Conservation (phyloP, 2,797 vertebrate genomes). For the Sparidentex hasta region DNA sequence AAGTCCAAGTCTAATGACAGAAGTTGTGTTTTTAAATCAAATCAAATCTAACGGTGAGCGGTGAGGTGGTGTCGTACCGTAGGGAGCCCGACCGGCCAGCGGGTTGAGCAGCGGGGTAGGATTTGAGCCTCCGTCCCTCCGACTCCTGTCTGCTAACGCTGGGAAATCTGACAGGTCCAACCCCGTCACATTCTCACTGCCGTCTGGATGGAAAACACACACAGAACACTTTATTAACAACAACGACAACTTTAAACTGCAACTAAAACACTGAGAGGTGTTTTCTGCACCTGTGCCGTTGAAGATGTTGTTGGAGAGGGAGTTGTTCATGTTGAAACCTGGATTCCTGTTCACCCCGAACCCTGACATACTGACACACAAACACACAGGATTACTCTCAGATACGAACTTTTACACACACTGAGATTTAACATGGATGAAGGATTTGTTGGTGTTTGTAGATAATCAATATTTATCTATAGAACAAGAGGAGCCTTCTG, state of each 20-base stretch:
- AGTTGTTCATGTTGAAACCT: slow-evolving; percentile 98
- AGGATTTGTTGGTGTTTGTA: no score
- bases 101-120: slow-evolving; percentile 98
- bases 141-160: slow-evolving; percentile 95
- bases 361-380: slow-evolving; percentile 93
- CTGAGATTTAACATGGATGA: no score
- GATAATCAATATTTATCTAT: no score
- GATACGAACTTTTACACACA: no score
- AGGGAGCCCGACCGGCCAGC: slow-evolving; percentile 96
- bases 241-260: background rate
- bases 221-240: background rate
- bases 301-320: slow-evolving; percentile 99
- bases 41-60: no score
- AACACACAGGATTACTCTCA: background rate
- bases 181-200: slow-evolving; percentile 98
- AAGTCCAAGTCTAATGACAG: no score
- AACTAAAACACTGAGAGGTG: background rate
- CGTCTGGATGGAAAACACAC: slow-evolving; percentile 84
- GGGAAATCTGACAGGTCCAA: slow-evolving; percentile 99
- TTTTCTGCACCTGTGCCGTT: slow-evolving; percentile 93
- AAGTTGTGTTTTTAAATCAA: no score
- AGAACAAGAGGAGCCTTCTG: no score
- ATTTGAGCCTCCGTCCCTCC: slow-evolving; percentile 97
- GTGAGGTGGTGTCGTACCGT: slow-evolving; percentile 84
- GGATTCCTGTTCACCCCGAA: slow-evolving; percentile 99